A percentile compares a stretch with the other conserved stretches of the same genome.
These are phyloP conservation scores for Peromyscus leucopus DNA, from an alignment of 2,113 vertebrate genomes.

Conservation along the genomic window DNA sequence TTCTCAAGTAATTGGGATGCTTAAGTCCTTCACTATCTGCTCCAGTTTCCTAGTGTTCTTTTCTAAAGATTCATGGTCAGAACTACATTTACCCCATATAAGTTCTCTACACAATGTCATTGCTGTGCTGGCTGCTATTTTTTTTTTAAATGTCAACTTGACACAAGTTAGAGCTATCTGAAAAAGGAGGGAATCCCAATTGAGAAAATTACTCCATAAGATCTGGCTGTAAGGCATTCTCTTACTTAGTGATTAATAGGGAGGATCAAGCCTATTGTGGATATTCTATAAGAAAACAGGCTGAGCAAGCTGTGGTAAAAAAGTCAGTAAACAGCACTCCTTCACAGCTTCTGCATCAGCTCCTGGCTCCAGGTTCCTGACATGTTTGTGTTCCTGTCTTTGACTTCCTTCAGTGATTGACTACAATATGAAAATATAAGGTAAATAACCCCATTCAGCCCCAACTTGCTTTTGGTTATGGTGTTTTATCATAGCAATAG, in stretches of 20 bases:
- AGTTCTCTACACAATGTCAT: background rate
- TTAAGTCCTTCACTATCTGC: background rate
- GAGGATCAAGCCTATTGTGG: background rate
- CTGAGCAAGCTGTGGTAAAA: background rate
- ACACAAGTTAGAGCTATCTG: background rate
- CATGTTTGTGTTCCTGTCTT: background rate
- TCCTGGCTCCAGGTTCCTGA: background rate
- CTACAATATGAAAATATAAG: background rate
- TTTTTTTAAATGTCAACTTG: background rate
- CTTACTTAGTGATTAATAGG: background rate
- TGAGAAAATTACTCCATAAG: background rate
- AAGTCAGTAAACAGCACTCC: background rate
- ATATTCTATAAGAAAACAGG: background rate
- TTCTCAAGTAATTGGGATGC: background rate
- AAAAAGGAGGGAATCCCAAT: background rate
- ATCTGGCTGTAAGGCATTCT: background rate
- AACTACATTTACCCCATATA: background rate
- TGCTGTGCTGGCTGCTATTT: background rate
- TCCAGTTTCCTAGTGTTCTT: background rate
- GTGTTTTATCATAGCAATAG: background rate
- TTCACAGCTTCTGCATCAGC: background rate
- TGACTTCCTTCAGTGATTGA: background rate
- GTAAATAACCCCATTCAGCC: background rate
- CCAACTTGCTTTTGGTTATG: background rate
- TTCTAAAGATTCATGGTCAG: background rate